Base-by-base conservation (phyloP, 2,888 invertebrate genomes). In the Odontomyia ornata region DNA sequence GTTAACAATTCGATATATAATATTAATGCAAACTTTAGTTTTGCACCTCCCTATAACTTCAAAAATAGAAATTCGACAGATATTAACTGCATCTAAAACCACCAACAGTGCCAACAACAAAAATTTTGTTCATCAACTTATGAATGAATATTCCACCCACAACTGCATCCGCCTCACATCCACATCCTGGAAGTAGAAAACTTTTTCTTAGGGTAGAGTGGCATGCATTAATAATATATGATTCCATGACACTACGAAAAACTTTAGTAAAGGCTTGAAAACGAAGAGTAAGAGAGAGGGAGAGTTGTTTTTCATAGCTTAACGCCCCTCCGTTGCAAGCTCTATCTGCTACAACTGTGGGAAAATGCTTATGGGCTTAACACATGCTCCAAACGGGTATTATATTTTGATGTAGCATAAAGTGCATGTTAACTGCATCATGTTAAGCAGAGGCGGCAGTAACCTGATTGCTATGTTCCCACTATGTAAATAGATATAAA, bases 111-210 rank as follows among this genome's bases (percentile, higher is more conserved):
- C 4, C 65, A 13, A 1, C 21, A 9, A 5, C 15, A 43, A 43
- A 23, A 18, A 69, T 69, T 46, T 69, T 25, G 46, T 69, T 69
- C 69, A 69, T 69, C 69, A 43, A 46, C 47, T 69, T 69, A 46
- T 69, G 69, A 69, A 69, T 69, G 69, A 69, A 69, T 5, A 36
- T 69, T 69, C 69, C 69, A 69, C 69, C 69, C 69, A 69, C 69
- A 60, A 47, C 23, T 46, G 47, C 69, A 47, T 46, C 69, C 69
- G 69, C 69, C 69, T 69, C 46, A 69, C 46, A 67, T n/a, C n/a
- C 46, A 69, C 46, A 36, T 69, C 69, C 69, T 69, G 69, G 69
- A 69, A 69, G 47, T 47, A 9, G 30, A 21, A 36, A 36, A 36
- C 46, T 47, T 46, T 60, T 69, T 47, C 69, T 69, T 25, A 69